phyloP scores from a whole-genome alignment of 1,140 invertebrate genomes.

The Lethrus apterus region DNA sequence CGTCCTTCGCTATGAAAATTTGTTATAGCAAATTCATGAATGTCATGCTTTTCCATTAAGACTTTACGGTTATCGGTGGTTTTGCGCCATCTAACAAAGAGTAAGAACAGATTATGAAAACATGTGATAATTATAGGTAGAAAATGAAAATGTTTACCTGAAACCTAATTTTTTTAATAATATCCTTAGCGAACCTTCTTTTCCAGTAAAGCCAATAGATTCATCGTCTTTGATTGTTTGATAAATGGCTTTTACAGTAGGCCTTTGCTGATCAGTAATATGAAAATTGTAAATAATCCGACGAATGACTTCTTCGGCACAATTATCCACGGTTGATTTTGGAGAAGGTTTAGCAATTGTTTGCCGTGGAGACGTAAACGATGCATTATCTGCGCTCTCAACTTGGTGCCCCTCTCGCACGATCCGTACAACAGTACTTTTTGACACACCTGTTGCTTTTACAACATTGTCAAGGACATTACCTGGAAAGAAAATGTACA shows the following conservation, averaged over 20 bases:
- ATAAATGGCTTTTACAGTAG: conserved; percentile 4
- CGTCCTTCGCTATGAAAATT: neutral
- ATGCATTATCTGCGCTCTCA: neutral
- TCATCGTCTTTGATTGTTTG: too few species aligned
- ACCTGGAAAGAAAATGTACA: conserved; percentile 2
- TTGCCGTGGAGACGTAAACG: neutral
- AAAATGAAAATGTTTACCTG: too few species aligned
- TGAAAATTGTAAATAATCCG: conserved; percentile 6
- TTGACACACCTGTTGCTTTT: neutral
- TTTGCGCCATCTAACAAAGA: too few species aligned
- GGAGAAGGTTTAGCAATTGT: neutral
- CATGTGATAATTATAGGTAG: too few species aligned
- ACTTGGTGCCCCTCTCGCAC: neutral
- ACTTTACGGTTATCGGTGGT: too few species aligned
- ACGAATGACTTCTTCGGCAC: conserved; percentile 5
- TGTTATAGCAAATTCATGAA: too few species aligned
- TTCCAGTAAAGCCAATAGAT: too few species aligned
- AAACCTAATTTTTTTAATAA: too few species aligned
- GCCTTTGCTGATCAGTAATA: conserved; percentile 3
- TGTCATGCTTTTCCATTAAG: too few species aligned
- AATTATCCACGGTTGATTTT: conserved; percentile 3
- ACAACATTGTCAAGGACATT: neutral
- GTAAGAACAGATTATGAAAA: too few species aligned
- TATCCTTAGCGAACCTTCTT: too few species aligned
- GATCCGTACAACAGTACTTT: neutral